Evolutionary conservation across 1,140 invertebrate species (phyloP), one percentile per base, ranked within the genome.

Genomic region (Eubasilissa regina): DNA sequence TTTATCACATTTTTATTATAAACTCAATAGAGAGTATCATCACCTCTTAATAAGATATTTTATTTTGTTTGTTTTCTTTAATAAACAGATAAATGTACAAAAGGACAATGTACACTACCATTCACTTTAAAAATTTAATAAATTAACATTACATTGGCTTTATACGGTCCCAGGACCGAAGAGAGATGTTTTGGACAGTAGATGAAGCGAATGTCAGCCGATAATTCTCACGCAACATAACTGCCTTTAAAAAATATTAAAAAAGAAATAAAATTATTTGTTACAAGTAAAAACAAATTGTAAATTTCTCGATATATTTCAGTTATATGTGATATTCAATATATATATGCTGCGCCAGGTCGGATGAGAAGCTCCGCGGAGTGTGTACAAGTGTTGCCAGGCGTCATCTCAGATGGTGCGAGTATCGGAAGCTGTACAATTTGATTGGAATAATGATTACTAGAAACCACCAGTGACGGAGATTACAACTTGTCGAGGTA

Each of bases 401-500:
- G 17, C 25, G 47, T 43, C 47, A 35, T 25, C 35, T 68, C 48
- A 19, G 48, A 17, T 73, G 70, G 55, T 21, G 43, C 43, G 60
- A 68, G 53, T 7, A 21, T 77, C 35, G 21, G 43, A 70, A 56
- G 68, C 64, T 48, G 73, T 70, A 75, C 75, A 78, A 70, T 77
- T 74, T 43, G 56, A 77, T 77, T 79, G 81, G 78, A 82, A 82
- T 82, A 80, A 58, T 62, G 48, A 75, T 70, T 77, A 80, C 44
- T 77, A 35, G 53, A 60, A 62, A 51, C 64, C 44, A 17, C 15
- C 17, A 45, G 56, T 86, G 84, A 85, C 85, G n/a, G 45, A 85
- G 89, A 90, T 97, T 97, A 97, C 93, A 97, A 92, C 92, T 97
- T 97, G 90, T 97, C 97, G 88, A 98, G 91, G 89, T 98, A 99